Conservation (phyloP, 2,113 vertebrate genomes). For the Elanus axillaris region DNA sequence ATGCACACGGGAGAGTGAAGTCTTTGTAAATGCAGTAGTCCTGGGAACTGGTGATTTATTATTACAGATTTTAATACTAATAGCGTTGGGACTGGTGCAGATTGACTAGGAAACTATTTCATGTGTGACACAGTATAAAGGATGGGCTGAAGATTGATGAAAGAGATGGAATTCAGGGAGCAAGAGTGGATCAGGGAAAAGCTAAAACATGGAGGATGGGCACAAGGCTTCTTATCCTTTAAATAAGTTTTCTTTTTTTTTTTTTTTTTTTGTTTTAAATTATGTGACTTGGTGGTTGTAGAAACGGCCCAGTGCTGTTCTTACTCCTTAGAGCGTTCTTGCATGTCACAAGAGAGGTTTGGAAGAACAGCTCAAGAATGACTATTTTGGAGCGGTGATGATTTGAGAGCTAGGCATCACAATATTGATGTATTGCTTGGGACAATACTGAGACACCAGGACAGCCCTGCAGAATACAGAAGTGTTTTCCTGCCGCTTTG, state of each 20-base stretch:
- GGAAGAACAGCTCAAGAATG: background rate
- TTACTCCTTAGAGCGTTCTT: background rate
- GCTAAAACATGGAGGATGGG: background rate
- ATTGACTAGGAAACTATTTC: conserved; percentile 10
- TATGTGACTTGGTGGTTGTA: background rate
- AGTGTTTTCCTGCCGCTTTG: background rate
- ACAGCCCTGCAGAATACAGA: background rate
- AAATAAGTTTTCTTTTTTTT: background rate
- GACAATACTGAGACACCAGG: background rate
- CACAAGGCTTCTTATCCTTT: background rate
- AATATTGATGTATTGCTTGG: background rate
- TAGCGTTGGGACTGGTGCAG: background rate
- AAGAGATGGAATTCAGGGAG: background rate
- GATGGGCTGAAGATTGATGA: background rate
- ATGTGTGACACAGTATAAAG: background rate
- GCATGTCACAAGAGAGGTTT: background rate
- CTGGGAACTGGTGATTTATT: conserved; percentile 14
- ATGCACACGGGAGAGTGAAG: background rate
- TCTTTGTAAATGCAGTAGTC: background rate
- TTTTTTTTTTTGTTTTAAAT: too few relatives aligned
- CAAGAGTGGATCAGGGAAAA: background rate
- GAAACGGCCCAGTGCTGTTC: background rate
- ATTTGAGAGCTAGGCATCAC: background rate
- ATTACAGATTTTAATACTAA: conserved; percentile 7
- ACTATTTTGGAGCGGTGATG: background rate